phyloP scores from a whole-genome alignment of 2,113 vertebrate species.

The Monarcha castaneiventris region DNA sequence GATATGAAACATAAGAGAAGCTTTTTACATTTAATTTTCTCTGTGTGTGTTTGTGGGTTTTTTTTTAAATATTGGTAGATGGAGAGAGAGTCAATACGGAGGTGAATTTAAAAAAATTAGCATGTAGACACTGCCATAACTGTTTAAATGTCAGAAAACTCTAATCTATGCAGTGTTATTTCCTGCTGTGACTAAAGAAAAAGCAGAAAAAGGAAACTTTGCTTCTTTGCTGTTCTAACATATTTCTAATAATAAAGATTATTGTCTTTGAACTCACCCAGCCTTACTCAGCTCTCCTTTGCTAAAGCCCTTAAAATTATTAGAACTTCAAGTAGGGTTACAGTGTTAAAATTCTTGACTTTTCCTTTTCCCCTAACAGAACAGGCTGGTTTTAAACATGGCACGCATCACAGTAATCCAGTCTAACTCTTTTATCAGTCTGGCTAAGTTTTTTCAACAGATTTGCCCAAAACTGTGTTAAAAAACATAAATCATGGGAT shows the following conservation, averaged over 20 bases:
- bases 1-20: conserved; percentile 38
- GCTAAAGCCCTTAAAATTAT: conserved; percentile 70
- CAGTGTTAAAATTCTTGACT: conserved; percentile 46
- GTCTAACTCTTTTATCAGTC: conserved; percentile 69
- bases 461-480: conserved; percentile 73
- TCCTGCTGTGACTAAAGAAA: conserved; percentile 59
- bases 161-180: conserved; percentile 46
- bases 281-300: conserved; percentile 60
- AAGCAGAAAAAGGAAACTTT: conserved; percentile 44
- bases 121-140: conserved; percentile 2
- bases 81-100: conserved; percentile 8
- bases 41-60: neutral
- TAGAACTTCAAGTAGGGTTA: conserved; percentile 61
- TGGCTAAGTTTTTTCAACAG: conserved; percentile 71
- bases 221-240: conserved; percentile 36
- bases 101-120: conserved; percentile 26
- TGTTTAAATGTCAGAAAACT: conserved; percentile 44
- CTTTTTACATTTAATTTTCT: conserved; percentile 49
- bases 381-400: conserved; percentile 54
- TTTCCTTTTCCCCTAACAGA: conserved; percentile 56
- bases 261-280: conserved; percentile 64
- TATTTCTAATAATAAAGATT: conserved; percentile 65
- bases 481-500: conserved; percentile 81
- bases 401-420: conserved; percentile 65
- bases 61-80: neutral